Evolutionary conservation across 2,888 invertebrate species (phyloP).

Genomic region (Lasioglossum vierecki): DNA sequence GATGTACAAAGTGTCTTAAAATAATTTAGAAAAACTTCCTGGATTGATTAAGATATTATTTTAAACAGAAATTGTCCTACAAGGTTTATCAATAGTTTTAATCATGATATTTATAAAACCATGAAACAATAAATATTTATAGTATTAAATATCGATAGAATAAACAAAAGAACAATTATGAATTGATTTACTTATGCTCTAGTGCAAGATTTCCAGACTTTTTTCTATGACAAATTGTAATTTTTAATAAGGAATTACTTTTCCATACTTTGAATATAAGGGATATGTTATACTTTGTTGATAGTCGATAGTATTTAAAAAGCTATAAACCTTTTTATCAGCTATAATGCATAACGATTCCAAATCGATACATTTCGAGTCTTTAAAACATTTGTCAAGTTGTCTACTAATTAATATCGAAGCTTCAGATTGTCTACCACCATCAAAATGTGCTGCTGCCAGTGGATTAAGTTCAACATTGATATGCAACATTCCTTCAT

Average conservation of each 20-base stretch:
- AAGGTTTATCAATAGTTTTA: not conserved
- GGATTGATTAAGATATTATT: no score
- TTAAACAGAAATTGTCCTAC: no score
- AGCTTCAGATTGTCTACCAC: slow-evolving; percentile 89
- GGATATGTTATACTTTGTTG: not conserved
- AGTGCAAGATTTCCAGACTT: not conserved
- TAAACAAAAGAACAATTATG: not conserved
- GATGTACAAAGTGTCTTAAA: not conserved
- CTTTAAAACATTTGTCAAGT: slow-evolving; percentile 94
- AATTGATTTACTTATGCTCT: not conserved
- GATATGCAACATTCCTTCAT: slow-evolving; percentile 93
- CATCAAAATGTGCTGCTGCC: slow-evolving; percentile 94
- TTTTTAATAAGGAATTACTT: not conserved
- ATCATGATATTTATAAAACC: not conserved
- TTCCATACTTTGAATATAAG: not conserved
- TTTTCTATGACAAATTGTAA: not conserved
- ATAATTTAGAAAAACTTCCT: no score
- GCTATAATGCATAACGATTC: slow-evolving; percentile 97
- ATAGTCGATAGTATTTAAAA: not conserved
- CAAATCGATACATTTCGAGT: slow-evolving; percentile 95
- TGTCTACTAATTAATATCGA: slow-evolving; percentile 91
- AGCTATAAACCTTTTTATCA: slow-evolving; percentile 90
- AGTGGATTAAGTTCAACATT: slow-evolving; percentile 95
- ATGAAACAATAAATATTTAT: not conserved
- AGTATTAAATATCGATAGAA: not conserved